Percentiles rank a stretch among this genome's conserved stretches.
Evolutionary conservation across 2,113 vertebrate species (phyloP).

Genomic region (Gallinago paraguaiae): DNA sequence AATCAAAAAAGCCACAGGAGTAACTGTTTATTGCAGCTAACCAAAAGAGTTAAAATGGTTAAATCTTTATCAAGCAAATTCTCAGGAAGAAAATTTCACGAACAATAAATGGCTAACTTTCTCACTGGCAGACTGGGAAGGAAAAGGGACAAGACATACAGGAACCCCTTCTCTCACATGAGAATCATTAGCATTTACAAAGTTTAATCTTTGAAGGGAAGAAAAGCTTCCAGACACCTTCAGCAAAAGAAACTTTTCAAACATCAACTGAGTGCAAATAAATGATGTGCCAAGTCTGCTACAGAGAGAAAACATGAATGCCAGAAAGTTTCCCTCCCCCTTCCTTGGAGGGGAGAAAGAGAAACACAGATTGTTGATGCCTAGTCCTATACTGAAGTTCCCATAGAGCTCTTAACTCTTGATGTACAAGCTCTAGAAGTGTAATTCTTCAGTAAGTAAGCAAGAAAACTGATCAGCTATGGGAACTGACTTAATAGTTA

Average conservation of each 20-base stretch:
- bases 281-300: not conserved
- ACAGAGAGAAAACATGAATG: not conserved
- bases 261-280: not conserved
- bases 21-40: not conserved
- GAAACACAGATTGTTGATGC: not conserved
- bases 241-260: slow-evolving; percentile 17
- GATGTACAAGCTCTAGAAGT: not conserved
- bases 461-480: not conserved
- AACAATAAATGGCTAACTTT: not conserved
- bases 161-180: not conserved
- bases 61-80: not conserved
- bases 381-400: not conserved
- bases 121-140: not conserved
- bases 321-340: not conserved
- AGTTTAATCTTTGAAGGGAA: not conserved
- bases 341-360: not conserved
- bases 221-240: not conserved
- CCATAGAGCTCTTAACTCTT: slow-evolving; percentile 9
- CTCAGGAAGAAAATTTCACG: not conserved
- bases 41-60: not conserved
- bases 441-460: not conserved
- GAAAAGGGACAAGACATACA: not conserved
- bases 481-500: not conserved
- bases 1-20: not conserved
- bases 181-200: slow-evolving; percentile 28